Conservation (phyloP, 2,113 vertebrate genomes). For the Seriola rivoliana region DNA sequence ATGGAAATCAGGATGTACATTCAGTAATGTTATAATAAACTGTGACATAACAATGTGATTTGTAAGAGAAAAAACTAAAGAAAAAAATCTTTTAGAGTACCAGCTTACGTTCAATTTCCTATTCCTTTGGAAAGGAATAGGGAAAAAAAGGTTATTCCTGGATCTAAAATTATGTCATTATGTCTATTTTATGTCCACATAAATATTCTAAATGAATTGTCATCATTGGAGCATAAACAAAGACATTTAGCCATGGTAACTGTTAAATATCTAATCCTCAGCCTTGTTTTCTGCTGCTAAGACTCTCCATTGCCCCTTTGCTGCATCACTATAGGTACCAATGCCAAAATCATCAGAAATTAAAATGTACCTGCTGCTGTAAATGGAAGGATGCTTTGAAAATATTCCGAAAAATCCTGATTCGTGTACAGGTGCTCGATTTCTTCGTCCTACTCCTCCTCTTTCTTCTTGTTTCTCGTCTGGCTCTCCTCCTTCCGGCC, state of each 20-base stretch:
- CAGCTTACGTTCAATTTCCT: not conserved
- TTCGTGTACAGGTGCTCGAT: constrained; percentile 15
- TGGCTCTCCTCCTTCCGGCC: constrained; percentile 64
- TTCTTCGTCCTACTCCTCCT: constrained; percentile 31
- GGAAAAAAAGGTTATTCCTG: too few species aligned
- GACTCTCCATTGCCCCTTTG: not conserved
- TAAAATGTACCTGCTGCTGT: constrained; percentile 66
- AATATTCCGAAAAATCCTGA: constrained; percentile 43
- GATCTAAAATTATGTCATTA: not conserved
- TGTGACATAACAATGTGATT: not conserved
- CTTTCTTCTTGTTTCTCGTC: constrained; percentile 46
- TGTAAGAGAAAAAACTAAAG: too few species aligned
- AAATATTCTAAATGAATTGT: not conserved
- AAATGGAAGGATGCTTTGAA: constrained; percentile 45
- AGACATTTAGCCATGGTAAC: not conserved
- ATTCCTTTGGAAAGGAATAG: too few species aligned
- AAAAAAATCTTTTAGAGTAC: not conserved
- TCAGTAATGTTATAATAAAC: not conserved
- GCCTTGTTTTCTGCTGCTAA: not conserved
- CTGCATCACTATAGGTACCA: too few species aligned
- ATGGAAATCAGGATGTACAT: not conserved
- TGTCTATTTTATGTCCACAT: not conserved
- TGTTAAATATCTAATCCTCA: not conserved
- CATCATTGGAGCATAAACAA: not conserved
- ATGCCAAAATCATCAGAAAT: not conserved